phyloP scores from a whole-genome alignment of 2,797 vertebrate species.

The Arnoldichthys spilopterus region DNA sequence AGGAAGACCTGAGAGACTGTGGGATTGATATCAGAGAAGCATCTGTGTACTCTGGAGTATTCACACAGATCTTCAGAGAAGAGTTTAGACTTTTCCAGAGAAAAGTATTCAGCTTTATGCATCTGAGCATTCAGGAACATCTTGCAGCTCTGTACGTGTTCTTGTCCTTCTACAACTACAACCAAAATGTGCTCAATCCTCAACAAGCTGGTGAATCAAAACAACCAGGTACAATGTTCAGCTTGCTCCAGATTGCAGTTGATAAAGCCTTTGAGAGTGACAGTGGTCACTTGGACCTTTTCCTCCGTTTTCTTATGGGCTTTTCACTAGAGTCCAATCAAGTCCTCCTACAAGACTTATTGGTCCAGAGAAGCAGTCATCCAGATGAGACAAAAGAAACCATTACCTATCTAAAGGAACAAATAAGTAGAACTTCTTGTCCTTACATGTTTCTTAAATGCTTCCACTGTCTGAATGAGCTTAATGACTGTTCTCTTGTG shows the following conservation, averaged over 20 bases:
- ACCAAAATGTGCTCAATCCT: slow-evolving; percentile 1
- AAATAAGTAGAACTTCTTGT: not conserved
- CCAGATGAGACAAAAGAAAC: not conserved
- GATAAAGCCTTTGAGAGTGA: not conserved
- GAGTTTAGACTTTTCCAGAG: slow-evolving; percentile 18
- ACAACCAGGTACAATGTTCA: not conserved
- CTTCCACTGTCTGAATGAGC: slow-evolving; percentile 46
- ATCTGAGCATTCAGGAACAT: slow-evolving; percentile 48
- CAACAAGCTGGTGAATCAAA: not conserved
- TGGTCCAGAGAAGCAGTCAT: not conserved
- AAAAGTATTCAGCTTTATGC: slow-evolving; percentile 46
- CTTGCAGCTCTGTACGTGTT: slow-evolving; percentile 48
- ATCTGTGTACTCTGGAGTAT: slow-evolving; percentile 38
- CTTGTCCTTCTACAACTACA: slow-evolving; percentile 6
- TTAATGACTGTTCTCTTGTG: slow-evolving; percentile 22
- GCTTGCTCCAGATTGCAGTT: slow-evolving; percentile 32
- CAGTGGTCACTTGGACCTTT: slow-evolving; percentile 27
- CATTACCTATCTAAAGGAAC: not conserved
- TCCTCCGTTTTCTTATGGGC: slow-evolving; percentile 43
- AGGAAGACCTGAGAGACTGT: slow-evolving; percentile 39
- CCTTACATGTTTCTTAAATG: not conserved
- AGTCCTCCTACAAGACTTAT: not conserved
- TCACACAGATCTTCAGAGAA: slow-evolving; percentile 48
- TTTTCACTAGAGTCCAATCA: slow-evolving; percentile 39
- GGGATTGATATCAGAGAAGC: slow-evolving; percentile 37